A percentile compares a stretch with the other conserved stretches of the same genome.
Evolutionary conservation across 1,140 invertebrate species (phyloP).

Genomic region (Anthonomus grandis): DNA sequence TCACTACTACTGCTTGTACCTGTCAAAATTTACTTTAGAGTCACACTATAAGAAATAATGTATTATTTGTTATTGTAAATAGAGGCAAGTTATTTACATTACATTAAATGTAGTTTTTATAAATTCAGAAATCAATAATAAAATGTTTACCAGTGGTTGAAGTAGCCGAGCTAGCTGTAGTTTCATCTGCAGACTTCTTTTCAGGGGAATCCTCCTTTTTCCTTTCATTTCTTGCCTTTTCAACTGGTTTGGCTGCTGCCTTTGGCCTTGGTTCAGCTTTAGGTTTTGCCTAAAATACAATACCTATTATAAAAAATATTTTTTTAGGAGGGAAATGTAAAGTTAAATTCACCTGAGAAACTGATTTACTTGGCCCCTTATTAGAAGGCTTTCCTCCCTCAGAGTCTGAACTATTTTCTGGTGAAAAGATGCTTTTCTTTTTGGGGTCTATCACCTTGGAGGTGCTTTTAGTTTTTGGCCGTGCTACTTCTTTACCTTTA

Average conservation of each 20-base stretch:
- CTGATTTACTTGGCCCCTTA: conserved; percentile 20
- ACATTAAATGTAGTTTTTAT: too few relatives aligned
- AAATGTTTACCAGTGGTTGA: conserved; percentile 37
- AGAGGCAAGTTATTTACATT: too few relatives aligned
- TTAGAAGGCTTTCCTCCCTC: conserved; percentile 40
- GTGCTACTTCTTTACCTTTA: conserved; percentile 28
- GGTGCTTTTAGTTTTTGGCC: conserved; percentile 21
- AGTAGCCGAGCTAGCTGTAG: conserved; percentile 50
- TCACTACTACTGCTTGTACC: conserved; percentile 44
- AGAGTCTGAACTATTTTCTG: conserved; percentile 76
- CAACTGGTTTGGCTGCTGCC: conserved; percentile 40
- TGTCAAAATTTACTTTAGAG: background rate
- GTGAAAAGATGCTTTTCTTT: conserved; percentile 79
- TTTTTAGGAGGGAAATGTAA: background rate
- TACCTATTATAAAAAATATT: background rate
- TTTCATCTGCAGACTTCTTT: conserved; percentile 41
- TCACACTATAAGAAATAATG: background rate
- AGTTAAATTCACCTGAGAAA: conserved; percentile 11
- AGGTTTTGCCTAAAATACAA: conserved; percentile 13
- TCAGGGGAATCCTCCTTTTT: conserved; percentile 43
- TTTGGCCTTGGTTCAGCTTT: conserved; percentile 44
- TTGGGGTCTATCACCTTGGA: conserved; percentile 51
- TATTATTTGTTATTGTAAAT: too few relatives aligned
- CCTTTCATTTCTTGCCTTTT: conserved; percentile 41
- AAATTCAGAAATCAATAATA: background rate